phyloP scores from a whole-genome alignment of 1,140 invertebrate genomes.

The Cydia pomonella region DNA sequence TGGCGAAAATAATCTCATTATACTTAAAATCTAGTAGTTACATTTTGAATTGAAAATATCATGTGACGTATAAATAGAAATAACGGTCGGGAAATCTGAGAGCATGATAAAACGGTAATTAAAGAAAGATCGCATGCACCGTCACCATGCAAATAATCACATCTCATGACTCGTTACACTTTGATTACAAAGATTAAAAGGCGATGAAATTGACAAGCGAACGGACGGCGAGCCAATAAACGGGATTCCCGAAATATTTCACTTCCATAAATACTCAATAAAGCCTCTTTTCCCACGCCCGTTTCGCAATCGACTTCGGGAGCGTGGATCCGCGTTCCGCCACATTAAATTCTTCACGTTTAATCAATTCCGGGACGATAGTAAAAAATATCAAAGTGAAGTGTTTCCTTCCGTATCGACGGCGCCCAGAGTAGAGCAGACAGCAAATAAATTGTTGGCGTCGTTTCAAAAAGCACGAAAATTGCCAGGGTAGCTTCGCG shows the following conservation, averaged over 20 bases:
- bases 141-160: constrained; percentile 23
- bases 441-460: constrained; percentile 72
- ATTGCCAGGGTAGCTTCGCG: constrained; percentile 60
- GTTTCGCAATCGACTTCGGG: constrained; percentile 56
- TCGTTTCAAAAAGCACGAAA: constrained; percentile 72
- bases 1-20: not conserved
- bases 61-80: not conserved
- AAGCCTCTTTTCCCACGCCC: constrained; percentile 55
- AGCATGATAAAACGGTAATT: not conserved
- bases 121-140: constrained; percentile 12
- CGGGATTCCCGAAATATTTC: constrained; percentile 58
- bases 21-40: constrained; percentile 1
- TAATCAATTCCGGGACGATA: constrained; percentile 61
- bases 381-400: constrained; percentile 59
- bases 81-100: not conserved
- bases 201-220: constrained; percentile 50
- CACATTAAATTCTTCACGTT: constrained; percentile 69
- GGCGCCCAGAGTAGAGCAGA: constrained; percentile 52
- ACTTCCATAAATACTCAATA: constrained; percentile 60
- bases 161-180: constrained; percentile 35
- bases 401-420: constrained; percentile 58
- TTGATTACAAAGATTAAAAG: constrained; percentile 44
- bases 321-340: constrained; percentile 51
- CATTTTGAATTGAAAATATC: not conserved
- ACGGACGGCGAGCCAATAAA: constrained; percentile 50